Evolutionary conservation across 2,888 invertebrate species (phyloP), one percentile per base, ranked within the genome.

Genomic region (Drosophila tripunctata): DNA sequence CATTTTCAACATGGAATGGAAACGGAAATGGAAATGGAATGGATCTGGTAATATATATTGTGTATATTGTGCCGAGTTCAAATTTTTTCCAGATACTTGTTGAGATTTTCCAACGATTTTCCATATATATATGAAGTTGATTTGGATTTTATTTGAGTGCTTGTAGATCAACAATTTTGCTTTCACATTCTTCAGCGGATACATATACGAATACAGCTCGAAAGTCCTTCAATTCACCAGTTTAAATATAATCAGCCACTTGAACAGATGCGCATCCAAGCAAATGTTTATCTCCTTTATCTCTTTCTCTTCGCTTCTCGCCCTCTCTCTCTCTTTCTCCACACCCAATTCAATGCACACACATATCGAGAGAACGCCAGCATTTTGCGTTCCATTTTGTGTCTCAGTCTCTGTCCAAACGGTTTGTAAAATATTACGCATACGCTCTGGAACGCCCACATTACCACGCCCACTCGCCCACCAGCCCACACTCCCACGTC

Each of bases 171-270:
- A 65, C 48, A 57, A 22, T 31, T 75, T 41, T 31, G 30, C 30
- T 55, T 21, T n/a, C 41, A 19, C 43, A 64, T 51, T 19, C 60
- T 79, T 83, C 61, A 69, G 57, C 60, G 62, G 35, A 22, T 36
- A 12, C 24, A 24, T 63, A 57, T 41, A 43, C 58, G 36, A 12
- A 15, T 12, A 17, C 8, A 3, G 24, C n/a, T 22, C 47, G 30
- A 10, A 21, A 40, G 68, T 74, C 54, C 56, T 73, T 40, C 84
- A 84, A 66, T 72, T 48, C 44, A 54, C 50, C 50, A 61, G 76
- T 54, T 73, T 73, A 72, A 87, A 87, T 64, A 78, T 80, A 80
- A 87, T 80, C 80, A 80, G 80, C 70, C 84, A 87, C 80, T 80
- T 78, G 80, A 80, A 84, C 80, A 80, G 85, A 70, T 80, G 80